phyloP scores from a whole-genome alignment of 2,113 vertebrate genomes.

The Malurus cyaneus region DNA sequence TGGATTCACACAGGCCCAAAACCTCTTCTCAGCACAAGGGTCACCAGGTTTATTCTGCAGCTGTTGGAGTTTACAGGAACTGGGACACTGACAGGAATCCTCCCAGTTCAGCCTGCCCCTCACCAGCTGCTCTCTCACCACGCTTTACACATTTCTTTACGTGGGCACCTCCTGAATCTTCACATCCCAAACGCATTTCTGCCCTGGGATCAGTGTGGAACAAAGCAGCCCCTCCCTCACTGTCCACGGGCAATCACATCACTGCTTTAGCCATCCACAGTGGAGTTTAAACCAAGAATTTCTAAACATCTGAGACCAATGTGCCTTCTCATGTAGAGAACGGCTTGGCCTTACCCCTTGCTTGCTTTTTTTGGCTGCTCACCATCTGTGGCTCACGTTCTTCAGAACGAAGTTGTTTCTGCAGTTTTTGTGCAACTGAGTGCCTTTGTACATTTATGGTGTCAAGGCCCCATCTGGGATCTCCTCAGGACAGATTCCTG shows the following conservation, averaged over 20 bases:
- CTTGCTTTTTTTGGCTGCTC: slow-evolving; percentile 59
- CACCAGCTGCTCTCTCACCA: neutral
- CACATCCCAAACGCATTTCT: too few relatives aligned
- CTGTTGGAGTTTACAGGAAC: neutral
- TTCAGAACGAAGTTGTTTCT: slow-evolving; percentile 29
- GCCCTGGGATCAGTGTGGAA: neutral
- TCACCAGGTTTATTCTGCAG: neutral
- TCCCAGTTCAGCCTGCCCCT: neutral
- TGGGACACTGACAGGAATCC: neutral
- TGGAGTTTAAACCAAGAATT: neutral
- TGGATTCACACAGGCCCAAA: neutral
- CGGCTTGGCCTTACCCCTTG: neutral
- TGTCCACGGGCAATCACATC: neutral
- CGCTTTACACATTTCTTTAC: neutral
- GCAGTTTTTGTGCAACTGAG: slow-evolving; percentile 47
- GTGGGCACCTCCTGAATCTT: neutral
- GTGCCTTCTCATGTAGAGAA: neutral
- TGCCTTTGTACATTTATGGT: slow-evolving; percentile 68
- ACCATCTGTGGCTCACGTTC: slow-evolving; percentile 45
- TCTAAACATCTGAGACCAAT: slow-evolving; percentile 28
- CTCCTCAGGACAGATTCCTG: slow-evolving; percentile 61
- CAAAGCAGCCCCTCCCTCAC: neutral
- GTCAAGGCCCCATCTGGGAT: slow-evolving; percentile 54
- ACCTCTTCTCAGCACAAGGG: neutral
- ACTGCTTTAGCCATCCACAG: neutral